A percentile compares a stretch with the other conserved stretches of the same genome.
Evolutionary conservation across 2,888 invertebrate genomes (phyloP).

Genomic region (Euspilapteryx auroguttella): DNA sequence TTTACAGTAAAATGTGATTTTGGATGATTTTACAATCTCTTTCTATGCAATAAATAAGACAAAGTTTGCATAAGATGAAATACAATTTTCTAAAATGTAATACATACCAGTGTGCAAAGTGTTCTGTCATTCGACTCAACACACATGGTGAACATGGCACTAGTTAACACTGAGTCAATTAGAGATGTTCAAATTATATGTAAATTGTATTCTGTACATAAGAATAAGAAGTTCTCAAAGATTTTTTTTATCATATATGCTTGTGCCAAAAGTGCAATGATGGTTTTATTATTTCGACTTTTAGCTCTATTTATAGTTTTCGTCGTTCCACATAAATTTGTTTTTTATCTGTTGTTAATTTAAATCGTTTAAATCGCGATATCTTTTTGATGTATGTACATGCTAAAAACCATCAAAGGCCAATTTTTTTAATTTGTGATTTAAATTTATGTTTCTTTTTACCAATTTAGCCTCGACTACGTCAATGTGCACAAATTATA

Average conservation of each 20-base stretch:
- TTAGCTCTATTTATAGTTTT: slow-evolving; percentile 20
- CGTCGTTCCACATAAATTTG: slow-evolving; percentile 40
- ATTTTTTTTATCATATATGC: not conserved
- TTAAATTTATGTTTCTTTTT: too few species aligned
- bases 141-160: too few species aligned
- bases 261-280: slow-evolving; percentile 6
- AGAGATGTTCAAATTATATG: slow-evolving; percentile 35
- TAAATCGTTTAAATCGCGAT: not conserved
- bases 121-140: too few species aligned
- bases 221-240: not conserved
- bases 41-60: too few species aligned
- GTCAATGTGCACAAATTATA: too few species aligned
- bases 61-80: too few species aligned
- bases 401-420: too few species aligned
- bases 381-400: too few species aligned
- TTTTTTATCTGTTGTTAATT: slow-evolving; percentile 16
- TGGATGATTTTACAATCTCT: slow-evolving; percentile 1
- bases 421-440: too few species aligned
- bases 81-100: too few species aligned
- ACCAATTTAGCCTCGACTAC: too few species aligned
- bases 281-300: slow-evolving; percentile 12
- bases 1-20: not conserved
- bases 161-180: slow-evolving; percentile 52
- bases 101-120: not conserved
- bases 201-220: not conserved